Evolutionary conservation across 2,888 invertebrate species (phyloP).

Genomic region (Odontomyia ornata): DNA sequence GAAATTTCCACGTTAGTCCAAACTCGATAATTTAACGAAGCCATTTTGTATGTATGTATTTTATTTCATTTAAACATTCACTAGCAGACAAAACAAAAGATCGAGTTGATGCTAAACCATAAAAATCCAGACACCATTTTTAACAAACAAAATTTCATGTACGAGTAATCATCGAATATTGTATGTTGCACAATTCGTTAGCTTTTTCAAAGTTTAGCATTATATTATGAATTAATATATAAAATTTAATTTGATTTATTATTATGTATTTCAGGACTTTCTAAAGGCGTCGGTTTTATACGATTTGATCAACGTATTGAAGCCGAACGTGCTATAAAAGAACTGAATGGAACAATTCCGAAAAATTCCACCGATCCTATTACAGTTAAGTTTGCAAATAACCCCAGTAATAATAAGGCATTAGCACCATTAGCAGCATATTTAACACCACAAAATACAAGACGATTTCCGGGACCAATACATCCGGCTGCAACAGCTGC

Average conservation of each 20-base stretch:
- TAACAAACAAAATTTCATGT: neutral
- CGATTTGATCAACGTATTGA: slow-evolving; percentile 92
- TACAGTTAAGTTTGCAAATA: slow-evolving; percentile 95
- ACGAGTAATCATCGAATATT: no score
- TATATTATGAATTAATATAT: no score
- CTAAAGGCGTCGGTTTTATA: slow-evolving; percentile 94
- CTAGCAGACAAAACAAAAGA: neutral
- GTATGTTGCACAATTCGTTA: no score
- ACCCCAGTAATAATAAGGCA: slow-evolving; percentile 87
- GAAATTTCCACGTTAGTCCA: neutral
- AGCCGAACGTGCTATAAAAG: slow-evolving; percentile 91
- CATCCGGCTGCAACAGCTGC: slow-evolving; percentile 61
- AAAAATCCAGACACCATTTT: slow-evolving; percentile 48
- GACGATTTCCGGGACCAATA: slow-evolving; percentile 82
- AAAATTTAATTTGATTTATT: neutral
- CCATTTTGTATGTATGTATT: slow-evolving; percentile 29
- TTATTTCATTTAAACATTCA: neutral
- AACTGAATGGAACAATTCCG: slow-evolving; percentile 89
- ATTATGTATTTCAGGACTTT: slow-evolving; percentile 73
- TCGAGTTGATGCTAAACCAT: slow-evolving; percentile 34
- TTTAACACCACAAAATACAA: slow-evolving; percentile 79
- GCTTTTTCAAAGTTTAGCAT: no score
- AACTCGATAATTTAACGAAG: slow-evolving; percentile 18
- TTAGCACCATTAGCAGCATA: slow-evolving; percentile 85
- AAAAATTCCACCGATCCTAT: slow-evolving; percentile 90